These are phyloP conservation scores for Drosophila dives DNA, from an alignment of 2,888 invertebrate species.

Conservation along the genomic window DNA sequence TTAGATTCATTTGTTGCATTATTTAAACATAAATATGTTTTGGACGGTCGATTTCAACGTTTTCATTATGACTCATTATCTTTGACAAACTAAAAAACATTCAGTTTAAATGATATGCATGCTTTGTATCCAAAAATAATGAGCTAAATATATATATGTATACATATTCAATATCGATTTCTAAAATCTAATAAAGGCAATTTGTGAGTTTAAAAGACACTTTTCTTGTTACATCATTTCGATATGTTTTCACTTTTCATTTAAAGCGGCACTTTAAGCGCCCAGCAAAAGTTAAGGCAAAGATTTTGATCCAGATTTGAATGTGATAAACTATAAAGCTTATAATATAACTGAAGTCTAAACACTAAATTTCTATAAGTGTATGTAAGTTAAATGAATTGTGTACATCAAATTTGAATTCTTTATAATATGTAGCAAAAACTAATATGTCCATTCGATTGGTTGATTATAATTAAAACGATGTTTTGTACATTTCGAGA, in stretches of 20 bases:
- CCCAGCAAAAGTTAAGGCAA: conserved; percentile 39
- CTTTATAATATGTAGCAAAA: conserved; percentile 14
- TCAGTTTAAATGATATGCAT: conserved; percentile 51
- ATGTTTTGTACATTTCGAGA: conserved; percentile 9
- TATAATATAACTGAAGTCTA: conserved; percentile 40
- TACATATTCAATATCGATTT: conserved; percentile 67
- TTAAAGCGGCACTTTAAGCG: conserved; percentile 48
- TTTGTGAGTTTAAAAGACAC: conserved; percentile 69
- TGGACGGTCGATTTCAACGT: conserved; percentile 62
- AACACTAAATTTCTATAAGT: conserved; percentile 29
- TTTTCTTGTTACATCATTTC: conserved; percentile 37
- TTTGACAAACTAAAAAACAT: conserved; percentile 28
- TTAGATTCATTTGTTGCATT: conserved; percentile 67
- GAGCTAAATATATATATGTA: conserved; percentile 14
- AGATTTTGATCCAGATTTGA: conserved; percentile 12
- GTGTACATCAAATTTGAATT: conserved; percentile 32
- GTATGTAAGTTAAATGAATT: conserved; percentile 26
- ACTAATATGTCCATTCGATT: conserved; percentile 29
- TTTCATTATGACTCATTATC: conserved; percentile 28
- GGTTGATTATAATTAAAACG: conserved; percentile 25
- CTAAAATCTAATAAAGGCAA: conserved; percentile 82
- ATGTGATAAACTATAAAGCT: conserved; percentile 21
- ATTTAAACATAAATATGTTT: conserved; percentile 35
- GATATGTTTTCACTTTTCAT: conserved; percentile 10
- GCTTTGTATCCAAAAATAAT: conserved; percentile 32